Evolutionary conservation across 2,888 invertebrate species (phyloP), one percentile per base, ranked within the genome.

Genomic region (Scaptomyza cyrtandrae): DNA sequence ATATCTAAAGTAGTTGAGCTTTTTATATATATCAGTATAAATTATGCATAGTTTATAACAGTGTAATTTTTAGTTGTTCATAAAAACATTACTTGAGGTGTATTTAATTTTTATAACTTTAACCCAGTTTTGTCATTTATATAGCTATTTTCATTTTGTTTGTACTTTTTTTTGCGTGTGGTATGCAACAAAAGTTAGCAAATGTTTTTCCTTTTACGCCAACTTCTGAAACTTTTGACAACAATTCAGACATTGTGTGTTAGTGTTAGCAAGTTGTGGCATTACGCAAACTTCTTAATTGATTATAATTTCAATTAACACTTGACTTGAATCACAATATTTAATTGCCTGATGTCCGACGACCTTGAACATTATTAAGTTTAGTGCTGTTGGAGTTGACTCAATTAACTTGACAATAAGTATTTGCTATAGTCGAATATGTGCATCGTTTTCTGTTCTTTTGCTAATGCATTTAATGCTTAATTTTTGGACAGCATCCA

Each of bases 401-500:
- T 29, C 45, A 72, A 62, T 70, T 46, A 70, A 45, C 31, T 39
- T 64, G 33, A 48, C 6, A 37, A 33, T 60, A 10, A 37, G 31
- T 60, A 52, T 50, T 44, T 49, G 45, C 39, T 37, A 41, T 69
- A 57, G 27, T 62, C 41, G 16, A n/a, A n/a, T 27, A 9, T 43
- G 37, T 44, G 35, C 35, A 33, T 44, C n/a, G 7, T 13, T 14
- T 27, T 14, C 7, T 24, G 24, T 24, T 3, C 24, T 37, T 37
- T 13, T 41, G 49, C 35, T 14, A 52, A n/a, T 37, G 37, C 37
- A 37, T 7, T 72, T 62, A 16, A n/a, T 55, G 44, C 41, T 63
- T 11, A 39, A 60, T 63, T 71, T 71, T 75, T 78, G 78, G 68
- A 62, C 56, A 63, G 31, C 48, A 54, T 78, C 45, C 69, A 78